Percentiles rank a stretch among this genome's conserved stretches.
These are phyloP conservation scores for Rousettus leschenaultii DNA, from an alignment of 2,113 vertebrate genomes.

Conservation along the genomic window DNA sequence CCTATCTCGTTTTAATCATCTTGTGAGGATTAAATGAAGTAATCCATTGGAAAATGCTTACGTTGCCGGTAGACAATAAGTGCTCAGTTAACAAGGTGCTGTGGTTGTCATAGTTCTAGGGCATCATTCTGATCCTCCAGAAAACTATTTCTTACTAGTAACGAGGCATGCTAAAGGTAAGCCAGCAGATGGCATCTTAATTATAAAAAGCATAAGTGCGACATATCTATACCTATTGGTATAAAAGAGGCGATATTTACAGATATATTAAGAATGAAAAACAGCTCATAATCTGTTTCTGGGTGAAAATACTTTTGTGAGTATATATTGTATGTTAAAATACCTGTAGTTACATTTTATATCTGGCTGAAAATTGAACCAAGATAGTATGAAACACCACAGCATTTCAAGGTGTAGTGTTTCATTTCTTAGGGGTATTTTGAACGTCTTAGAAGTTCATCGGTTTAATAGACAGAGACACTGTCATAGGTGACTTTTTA, in stretches of 20 bases:
- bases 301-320: slow-evolving; percentile 28
- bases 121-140: not conserved
- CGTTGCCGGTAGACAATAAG: not conserved
- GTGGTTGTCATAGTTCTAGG: not conserved
- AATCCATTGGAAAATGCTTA: not conserved
- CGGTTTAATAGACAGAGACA: not conserved
- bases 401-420: not conserved
- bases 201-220: not conserved
- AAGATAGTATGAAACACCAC: not conserved
- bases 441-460: not conserved
- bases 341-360: not conserved
- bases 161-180: not conserved
- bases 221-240: not conserved
- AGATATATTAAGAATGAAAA: not conserved
- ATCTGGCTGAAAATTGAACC: not conserved
- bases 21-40: not conserved
- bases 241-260: not conserved
- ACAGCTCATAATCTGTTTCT: not conserved
- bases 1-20: not conserved
- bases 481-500: not conserved
- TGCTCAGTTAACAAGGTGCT: not conserved
- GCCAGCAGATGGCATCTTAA: not conserved
- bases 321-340: not conserved
- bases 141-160: not conserved
- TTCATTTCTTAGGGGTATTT: not conserved